Conservation (phyloP, 2,113 vertebrate genomes). For the Hemibagrus wyckioides region DNA sequence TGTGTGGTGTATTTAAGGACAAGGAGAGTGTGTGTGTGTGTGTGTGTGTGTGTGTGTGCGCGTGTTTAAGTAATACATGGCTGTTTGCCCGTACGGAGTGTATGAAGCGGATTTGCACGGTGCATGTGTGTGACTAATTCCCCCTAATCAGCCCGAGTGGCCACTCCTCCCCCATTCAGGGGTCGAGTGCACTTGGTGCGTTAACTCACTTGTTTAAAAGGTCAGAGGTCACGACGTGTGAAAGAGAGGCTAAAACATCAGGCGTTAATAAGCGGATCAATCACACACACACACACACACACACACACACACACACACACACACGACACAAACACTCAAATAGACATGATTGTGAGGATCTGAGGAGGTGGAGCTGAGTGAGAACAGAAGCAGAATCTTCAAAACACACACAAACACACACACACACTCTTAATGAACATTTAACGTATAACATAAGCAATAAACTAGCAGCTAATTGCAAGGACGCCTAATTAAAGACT, state of each 20-base stretch:
- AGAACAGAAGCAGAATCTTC: neutral
- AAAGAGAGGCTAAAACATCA: slow-evolving; percentile 23
- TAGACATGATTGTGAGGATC: neutral
- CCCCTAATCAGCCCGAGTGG: slow-evolving; percentile 1
- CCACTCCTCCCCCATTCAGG: slow-evolving; percentile 7
- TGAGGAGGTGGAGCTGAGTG: neutral
- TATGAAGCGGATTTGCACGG: slow-evolving; percentile 12
- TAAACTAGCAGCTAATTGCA: slow-evolving; percentile 7
- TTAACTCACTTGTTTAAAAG: slow-evolving; percentile 28
- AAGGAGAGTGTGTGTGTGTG: neutral
- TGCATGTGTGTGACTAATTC: slow-evolving; percentile 19
- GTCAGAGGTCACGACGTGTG: neutral
- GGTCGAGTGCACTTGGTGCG: neutral
- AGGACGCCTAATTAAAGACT: neutral
- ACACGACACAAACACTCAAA: neutral
- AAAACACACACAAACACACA: neutral
- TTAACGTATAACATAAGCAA: slow-evolving; percentile 1
- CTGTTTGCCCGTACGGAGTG: neutral
- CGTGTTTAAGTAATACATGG: neutral
- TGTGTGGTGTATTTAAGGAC: neutral
- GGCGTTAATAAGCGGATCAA: neutral
- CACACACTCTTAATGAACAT: too few relatives aligned
- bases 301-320: neutral
- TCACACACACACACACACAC: slow-evolving; percentile 1
- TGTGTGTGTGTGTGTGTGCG: slow-evolving; percentile 21